Conservation (phyloP, 2,113 vertebrate species). For the Donacobius atricapilla region DNA sequence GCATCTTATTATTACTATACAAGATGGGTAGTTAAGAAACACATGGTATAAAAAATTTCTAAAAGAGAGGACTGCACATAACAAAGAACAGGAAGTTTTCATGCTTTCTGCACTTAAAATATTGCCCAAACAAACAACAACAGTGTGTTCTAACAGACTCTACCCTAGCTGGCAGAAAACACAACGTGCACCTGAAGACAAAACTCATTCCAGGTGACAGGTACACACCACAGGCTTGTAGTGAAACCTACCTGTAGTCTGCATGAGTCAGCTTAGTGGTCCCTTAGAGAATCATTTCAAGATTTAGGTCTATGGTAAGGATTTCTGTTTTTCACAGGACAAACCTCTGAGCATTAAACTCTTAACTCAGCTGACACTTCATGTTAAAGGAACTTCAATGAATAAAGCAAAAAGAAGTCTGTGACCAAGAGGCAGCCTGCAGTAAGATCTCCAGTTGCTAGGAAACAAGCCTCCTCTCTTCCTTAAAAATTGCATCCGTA, state of each 20-base stretch:
- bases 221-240: not conserved
- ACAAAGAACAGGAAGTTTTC: not conserved
- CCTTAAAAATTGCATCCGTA: not conserved
- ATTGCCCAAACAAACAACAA: not conserved
- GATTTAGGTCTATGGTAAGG: not conserved
- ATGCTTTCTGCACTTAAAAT: not conserved
- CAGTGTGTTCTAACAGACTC: not conserved
- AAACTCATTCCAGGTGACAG: not conserved
- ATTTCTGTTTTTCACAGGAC: not conserved
- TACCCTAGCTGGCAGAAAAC: not conserved
- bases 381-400: not conserved
- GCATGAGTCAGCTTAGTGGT: not conserved
- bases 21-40: not conserved
- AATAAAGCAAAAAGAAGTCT: not conserved
- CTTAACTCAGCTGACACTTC: not conserved
- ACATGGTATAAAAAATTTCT: not conserved
- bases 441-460: not conserved
- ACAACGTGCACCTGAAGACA: not conserved
- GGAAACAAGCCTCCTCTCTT: not conserved
- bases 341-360: not conserved
- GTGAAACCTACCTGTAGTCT: not conserved
- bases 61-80: fast-evolving
- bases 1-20: not conserved
- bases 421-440: not conserved
- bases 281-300: not conserved